Base-by-base conservation (phyloP, 2,888 invertebrate species). In the Xylota segnis region DNA sequence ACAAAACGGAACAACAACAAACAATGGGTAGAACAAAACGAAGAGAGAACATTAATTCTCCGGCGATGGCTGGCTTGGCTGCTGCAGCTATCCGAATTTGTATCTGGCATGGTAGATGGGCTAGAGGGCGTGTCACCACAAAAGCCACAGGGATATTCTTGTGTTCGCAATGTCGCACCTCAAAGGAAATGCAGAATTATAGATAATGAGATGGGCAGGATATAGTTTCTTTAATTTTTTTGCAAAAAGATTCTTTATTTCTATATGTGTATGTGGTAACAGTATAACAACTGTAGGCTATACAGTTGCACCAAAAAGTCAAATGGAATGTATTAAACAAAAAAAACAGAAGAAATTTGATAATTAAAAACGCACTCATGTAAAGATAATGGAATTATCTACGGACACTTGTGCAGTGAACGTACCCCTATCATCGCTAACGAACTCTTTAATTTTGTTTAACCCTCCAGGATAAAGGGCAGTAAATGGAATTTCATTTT, bases 1-100 rank as follows among this genome's bases (percentile, higher is more conserved):
- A 86, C 86, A 81, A 77, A 86, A 66, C 82, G 82, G 82, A 82
- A 86, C 86, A 86, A 82, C 86, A 86, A 86, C 86, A 86, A 86
- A 82, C 86, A 86, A 82, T 86, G 68, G 72, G 16, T 68, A 76
- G 81, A 86, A 86, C 76, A 76, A 76, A 72, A 82, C 70, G 63
- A 86, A 66, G 63, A 45, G 56, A 72, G 52, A 50, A 52, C 54
- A 66, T 56, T 75, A 71, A 81, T 68, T 70, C 79, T 56, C 50
- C 27, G 18, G 18, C 32, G 32, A 32, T 37, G 23, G 23, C 37
- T 37, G 56, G 37, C 32, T n/a, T 10, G 52, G 58, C 5, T 56
- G 34, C 56, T 75, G 65, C 40, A 45, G 61, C 61, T 32, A 71
- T 71, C 65, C 43, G 63, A 74, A 59, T 54, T 68, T 54, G 16